Conservation (phyloP, 2,888 invertebrate species). For the Neoscelio sp. region DNA sequence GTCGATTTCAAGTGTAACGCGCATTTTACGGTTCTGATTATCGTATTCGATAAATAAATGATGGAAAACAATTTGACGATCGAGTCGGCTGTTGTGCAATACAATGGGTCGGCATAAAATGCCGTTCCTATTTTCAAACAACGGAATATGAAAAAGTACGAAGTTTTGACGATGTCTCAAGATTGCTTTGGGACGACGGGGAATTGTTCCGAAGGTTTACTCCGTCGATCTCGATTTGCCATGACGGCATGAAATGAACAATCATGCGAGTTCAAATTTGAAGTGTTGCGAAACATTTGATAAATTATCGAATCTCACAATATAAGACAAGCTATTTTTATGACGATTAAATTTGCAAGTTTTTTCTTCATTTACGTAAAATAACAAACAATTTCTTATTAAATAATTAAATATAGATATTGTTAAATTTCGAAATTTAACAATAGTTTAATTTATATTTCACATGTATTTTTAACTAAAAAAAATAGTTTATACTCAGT, state of each 20-base stretch:
- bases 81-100: conserved; percentile 6
- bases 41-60: conserved; percentile 36
- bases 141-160: conserved; percentile 43
- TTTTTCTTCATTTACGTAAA: neutral
- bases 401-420: no score
- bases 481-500: no score
- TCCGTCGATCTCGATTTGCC: conserved; percentile 22
- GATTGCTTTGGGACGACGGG: conserved; percentile 43
- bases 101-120: conserved; percentile 23
- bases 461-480: no score
- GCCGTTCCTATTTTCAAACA: conserved; percentile 22
- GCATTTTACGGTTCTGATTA: conserved; percentile 11
- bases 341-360: conserved; percentile 6
- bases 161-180: conserved; percentile 37
- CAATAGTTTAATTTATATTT: no score
- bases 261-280: conserved; percentile 27
- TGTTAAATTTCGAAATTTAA: no score
- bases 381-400: no score
- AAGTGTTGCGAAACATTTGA: conserved; percentile 1
- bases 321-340: no score
- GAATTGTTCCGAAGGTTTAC: conserved; percentile 35
- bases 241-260: conserved; percentile 25
- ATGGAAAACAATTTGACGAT: conserved; percentile 34
- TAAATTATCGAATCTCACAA: neutral
- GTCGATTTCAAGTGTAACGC: neutral